Evolutionary conservation across 2,113 vertebrate genomes (phyloP).

Genomic region (Pogonocichla stellata): DNA sequence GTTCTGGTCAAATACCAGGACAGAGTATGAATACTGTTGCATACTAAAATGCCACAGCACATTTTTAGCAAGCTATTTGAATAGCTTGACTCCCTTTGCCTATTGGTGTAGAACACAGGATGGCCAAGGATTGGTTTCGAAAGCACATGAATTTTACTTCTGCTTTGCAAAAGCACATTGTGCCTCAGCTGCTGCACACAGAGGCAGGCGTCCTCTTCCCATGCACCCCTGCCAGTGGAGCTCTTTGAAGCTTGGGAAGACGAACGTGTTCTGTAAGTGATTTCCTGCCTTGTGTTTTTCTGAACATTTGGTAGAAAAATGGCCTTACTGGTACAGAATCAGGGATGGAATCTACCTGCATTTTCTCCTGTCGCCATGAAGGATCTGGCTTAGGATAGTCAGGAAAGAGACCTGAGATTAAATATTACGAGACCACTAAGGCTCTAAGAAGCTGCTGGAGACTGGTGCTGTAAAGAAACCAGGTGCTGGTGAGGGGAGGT

Average conservation of each 20-base stretch:
- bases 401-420: neutral
- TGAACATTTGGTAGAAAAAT: neutral
- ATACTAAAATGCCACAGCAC: neutral
- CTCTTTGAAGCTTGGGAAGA: constrained; percentile 10
- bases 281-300: neutral
- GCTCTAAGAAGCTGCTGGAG: neutral
- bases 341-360: neutral
- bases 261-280: constrained; percentile 22
- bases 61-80: constrained; percentile 14
- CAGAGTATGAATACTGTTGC: neutral
- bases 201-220: neutral
- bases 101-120: neutral
- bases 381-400: neutral
- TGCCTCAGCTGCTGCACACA: neutral
- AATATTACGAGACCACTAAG: neutral
- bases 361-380: neutral
- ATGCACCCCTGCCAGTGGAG: neutral
- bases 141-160: neutral
- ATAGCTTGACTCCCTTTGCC: constrained; percentile 1
- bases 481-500: neutral
- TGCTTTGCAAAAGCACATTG: neutral
- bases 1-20: neutral
- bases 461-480: neutral
- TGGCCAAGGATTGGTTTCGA: constrained; percentile 13
- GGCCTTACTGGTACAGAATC: neutral